A percentile compares a stretch with the other conserved stretches of the same genome.
Evolutionary conservation across 1,140 invertebrate species (phyloP).

Genomic region (Aporrectodea caliginosa): DNA sequence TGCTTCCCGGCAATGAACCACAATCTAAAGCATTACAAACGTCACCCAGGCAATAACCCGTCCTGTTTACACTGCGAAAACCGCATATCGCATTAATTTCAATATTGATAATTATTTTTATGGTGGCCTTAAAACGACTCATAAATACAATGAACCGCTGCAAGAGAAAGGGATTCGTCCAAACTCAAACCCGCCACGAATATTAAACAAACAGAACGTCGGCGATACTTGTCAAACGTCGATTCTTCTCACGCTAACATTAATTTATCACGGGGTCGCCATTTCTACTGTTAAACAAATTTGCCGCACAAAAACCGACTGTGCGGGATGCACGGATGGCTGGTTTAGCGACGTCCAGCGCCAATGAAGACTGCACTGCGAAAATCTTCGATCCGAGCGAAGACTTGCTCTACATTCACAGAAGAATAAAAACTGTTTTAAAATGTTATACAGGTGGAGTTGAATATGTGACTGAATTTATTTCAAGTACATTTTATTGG

Average conservation of each 20-base stretch:
- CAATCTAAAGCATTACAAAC: not conserved
- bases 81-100: not conserved
- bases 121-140: not conserved
- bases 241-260: not conserved
- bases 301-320: not conserved
- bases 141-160: not conserved
- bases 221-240: not conserved
- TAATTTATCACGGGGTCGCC: not conserved
- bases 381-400: no score
- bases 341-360: not conserved
- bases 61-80: not conserved
- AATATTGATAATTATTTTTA: slow-evolving; percentile 4
- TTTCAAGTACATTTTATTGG: no score
- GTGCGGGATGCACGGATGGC: no score
- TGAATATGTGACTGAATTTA: no score
- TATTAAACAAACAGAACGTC: not conserved
- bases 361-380: not conserved
- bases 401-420: no score
- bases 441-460: no score
- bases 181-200: not conserved
- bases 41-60: not conserved
- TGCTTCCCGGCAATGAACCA: not conserved
- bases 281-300: not conserved
- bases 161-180: not conserved
- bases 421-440: no score